A percentile compares a stretch with the other conserved stretches of the same genome.
Evolutionary conservation across 2,113 vertebrate species (phyloP).

Genomic region (Pardalotus punctatus): DNA sequence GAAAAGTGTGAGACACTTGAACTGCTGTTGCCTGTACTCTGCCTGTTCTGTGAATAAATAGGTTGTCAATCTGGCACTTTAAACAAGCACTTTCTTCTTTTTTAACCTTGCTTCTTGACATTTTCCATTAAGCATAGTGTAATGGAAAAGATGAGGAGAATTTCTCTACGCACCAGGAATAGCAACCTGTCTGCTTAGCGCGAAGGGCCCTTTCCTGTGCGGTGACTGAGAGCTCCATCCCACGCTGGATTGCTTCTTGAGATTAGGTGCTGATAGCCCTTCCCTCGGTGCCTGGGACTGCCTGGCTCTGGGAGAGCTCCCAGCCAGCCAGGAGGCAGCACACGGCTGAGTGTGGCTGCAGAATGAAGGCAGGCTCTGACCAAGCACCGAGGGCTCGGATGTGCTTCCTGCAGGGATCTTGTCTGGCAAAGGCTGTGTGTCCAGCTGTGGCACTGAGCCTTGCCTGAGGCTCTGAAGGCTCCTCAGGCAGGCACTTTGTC

Average conservation of each 20-base stretch:
- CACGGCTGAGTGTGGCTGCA: neutral
- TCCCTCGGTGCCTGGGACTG: neutral
- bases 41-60: constrained; percentile 45
- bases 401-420: fast-evolving
- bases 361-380: neutral
- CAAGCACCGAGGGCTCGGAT: neutral
- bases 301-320: neutral
- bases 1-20: neutral
- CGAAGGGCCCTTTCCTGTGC: neutral
- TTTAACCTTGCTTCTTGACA: constrained; percentile 39
- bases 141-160: constrained; percentile 33
- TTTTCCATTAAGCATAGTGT: constrained; percentile 50
- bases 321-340: neutral
- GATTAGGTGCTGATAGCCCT: neutral
- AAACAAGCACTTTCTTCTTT: constrained; percentile 38
- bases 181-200: constrained; percentile 32
- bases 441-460: neutral
- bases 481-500: neutral
- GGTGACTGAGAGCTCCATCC: neutral
- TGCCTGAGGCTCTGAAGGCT: neutral
- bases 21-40: neutral
- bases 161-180: neutral
- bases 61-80: constrained; percentile 41
- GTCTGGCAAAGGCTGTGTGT: neutral
- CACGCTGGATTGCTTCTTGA: neutral